Evolutionary conservation across 2,797 vertebrate species (phyloP), one percentile per base, ranked within the genome.

Genomic region (Eurystomus glaucurus): DNA sequence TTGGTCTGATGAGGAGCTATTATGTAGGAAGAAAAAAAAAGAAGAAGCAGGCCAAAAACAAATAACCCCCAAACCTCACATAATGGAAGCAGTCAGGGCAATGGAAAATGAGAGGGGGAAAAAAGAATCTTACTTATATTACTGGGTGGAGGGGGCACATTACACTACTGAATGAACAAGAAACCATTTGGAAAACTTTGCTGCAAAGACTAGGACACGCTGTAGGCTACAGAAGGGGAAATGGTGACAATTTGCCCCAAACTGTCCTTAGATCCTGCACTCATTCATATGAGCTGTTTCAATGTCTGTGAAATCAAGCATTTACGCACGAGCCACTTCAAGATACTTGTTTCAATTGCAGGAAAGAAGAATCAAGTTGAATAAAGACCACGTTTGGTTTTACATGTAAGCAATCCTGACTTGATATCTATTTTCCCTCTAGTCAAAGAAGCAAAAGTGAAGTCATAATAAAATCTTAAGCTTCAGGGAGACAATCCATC

Each of bases 401-500:
- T 85, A 37, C 8, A 2, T 35, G 5, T 21, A 76, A 62, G 39
- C 54, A 66, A 84, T 58, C 45, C 55, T 96, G 66, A 66, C 66
- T 76, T 51, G 37, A 17, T 86, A 55, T 45, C 35, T 37, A 48
- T 88, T 93, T 46, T 33, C 11, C 70, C 26, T 74, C 45, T n/a
- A 68, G 22, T 72, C 90, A 78, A 87, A 89, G 60, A 88, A 88
- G 23, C 2, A 1, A 87, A 92, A 70, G 19, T 5, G 50, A 69
- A 93, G 18, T 83, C 2, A 0, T 79, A 85, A 90, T 51, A 93
- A 96, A 93, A 85, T 77, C 58, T n/a, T 79, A 52, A 62, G 26
- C 75, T 80, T 85, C 12, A 33, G 78, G 83, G 66, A 80, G 66
- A 77, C 57, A 89, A 80, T 91, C 46, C 52, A 60, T 93, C 69